Conservation (phyloP, 2,888 invertebrate genomes). For the Melikaiella ostensackeni region DNA sequence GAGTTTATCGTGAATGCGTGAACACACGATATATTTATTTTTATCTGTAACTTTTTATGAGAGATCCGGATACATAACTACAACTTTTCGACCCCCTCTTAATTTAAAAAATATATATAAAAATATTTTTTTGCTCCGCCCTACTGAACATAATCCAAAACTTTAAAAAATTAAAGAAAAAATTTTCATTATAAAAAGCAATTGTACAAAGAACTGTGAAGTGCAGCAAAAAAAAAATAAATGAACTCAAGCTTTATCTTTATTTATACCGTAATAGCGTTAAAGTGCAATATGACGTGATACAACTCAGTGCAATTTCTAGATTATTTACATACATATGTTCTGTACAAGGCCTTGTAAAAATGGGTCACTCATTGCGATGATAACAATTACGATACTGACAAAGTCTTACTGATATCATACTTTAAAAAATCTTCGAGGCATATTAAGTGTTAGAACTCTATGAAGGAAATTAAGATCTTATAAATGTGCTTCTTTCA, state of each 20-base stretch:
- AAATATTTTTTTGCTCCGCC: too few species aligned
- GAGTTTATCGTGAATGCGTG: too few species aligned
- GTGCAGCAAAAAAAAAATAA: too few species aligned
- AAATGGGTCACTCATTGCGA: constrained; percentile 60
- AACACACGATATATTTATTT: too few species aligned
- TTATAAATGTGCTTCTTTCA: too few species aligned
- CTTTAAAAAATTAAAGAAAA: background rate
- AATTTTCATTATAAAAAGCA: background rate
- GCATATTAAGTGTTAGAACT: background rate
- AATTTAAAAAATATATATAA: too few species aligned
- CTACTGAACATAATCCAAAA: background rate
- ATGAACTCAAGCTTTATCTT: too few species aligned
- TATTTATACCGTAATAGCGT: background rate
- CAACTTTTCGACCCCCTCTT: too few species aligned
- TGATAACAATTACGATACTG: constrained; percentile 60
- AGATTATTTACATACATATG: constrained; percentile 35
- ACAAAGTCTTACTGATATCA: background rate
- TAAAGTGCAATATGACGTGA: background rate
- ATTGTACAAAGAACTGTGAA: too few species aligned
- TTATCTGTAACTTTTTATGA: too few species aligned
- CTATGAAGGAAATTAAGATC: background rate
- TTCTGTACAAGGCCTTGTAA: constrained; percentile 53
- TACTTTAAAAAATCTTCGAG: background rate
- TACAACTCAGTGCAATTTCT: constrained; percentile 6
- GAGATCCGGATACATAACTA: too few species aligned